Conservation (phyloP, 2,888 invertebrate species). For the Troilus luridus region DNA sequence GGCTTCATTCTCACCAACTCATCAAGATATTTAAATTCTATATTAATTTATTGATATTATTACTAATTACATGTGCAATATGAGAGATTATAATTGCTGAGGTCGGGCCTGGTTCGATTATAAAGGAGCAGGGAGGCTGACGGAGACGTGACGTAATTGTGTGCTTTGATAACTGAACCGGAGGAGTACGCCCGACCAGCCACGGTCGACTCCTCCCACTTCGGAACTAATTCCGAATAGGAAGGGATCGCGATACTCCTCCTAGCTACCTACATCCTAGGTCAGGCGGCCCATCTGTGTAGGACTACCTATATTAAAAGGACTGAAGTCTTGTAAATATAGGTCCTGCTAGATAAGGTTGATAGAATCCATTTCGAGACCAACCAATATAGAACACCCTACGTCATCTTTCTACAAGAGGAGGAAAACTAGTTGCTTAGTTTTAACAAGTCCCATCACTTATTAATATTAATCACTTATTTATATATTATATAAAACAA, state of each 20-base stretch:
- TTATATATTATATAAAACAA: too few species aligned
- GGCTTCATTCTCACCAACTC: too few species aligned
- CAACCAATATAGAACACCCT: background rate
- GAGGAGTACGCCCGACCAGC: conserved; percentile 32
- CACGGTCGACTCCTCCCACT: background rate
- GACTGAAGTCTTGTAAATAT: background rate
- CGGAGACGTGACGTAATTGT: conserved; percentile 31
- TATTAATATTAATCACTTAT: too few species aligned
- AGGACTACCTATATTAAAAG: background rate
- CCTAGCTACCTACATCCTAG: background rate
- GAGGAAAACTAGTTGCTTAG: background rate
- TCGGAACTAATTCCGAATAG: conserved; percentile 8
- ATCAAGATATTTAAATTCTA: too few species aligned
- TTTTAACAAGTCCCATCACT: too few species aligned
- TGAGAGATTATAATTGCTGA: background rate
- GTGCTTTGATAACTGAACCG: conserved; percentile 43
- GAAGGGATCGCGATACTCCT: background rate
- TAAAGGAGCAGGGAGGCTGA: background rate
- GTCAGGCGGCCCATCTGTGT: background rate
- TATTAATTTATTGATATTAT: too few species aligned
- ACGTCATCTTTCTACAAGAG: background rate
- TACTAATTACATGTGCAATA: background rate
- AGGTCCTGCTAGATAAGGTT: background rate
- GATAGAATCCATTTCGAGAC: background rate
- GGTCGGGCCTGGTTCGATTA: background rate